These are phyloP conservation scores for Acrocyrtus sp. DNA, from an alignment of 2,888 invertebrate species.

Conservation along the genomic window DNA sequence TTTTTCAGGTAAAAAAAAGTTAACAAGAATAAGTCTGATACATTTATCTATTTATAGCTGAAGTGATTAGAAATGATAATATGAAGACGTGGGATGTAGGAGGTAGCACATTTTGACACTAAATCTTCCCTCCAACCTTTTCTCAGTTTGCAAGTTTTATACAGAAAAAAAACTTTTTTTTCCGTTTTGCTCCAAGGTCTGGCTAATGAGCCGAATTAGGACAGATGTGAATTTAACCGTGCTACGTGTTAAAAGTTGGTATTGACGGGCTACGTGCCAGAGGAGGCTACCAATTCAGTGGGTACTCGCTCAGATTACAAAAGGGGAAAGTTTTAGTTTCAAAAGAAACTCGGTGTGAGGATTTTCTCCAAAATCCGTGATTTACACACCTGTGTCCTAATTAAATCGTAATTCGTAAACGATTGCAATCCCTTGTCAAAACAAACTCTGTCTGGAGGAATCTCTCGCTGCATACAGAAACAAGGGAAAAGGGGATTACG, in stretches of 20 bases:
- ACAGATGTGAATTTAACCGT: slow-evolving; percentile 5
- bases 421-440: no score
- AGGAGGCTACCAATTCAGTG: no score
- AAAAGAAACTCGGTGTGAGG: neutral
- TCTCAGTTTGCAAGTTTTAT: neutral
- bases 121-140: neutral
- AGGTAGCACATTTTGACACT: neutral
- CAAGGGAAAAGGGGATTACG: neutral
- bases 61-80: no score
- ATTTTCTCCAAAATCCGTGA: neutral
- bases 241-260: neutral
- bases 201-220: slow-evolving; percentile 13
- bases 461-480: neutral
- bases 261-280: no score
- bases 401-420: neutral
- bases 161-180: neutral
- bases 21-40: no score
- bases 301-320: no score
- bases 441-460: no score
- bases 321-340: neutral
- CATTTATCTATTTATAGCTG: no score
- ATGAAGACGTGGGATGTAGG: no score
- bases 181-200: neutral
- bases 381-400: neutral
- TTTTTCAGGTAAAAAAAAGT: no score